These are phyloP conservation scores for Neodontobutis hainanensis DNA, from an alignment of 2,113 vertebrate genomes.

Conservation along the genomic window DNA sequence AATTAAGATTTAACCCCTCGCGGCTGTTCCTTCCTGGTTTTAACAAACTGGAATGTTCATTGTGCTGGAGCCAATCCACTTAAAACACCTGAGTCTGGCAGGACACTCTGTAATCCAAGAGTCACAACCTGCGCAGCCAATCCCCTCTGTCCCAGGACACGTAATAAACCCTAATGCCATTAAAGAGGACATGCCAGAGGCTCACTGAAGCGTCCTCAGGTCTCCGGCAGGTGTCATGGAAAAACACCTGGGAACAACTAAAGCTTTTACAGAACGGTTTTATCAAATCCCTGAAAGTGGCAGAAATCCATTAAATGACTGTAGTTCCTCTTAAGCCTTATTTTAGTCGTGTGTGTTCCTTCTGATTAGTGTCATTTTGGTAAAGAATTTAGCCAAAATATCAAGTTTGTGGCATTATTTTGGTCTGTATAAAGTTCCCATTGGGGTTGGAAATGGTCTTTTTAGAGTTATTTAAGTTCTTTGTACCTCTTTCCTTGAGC, in stretches of 20 bases:
- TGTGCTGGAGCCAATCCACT: conserved; percentile 50
- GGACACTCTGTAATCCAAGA: conserved; percentile 68
- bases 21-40: conserved; percentile 10
- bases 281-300: too few relatives aligned
- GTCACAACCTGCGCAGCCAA: conserved; percentile 57
- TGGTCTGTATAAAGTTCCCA: too few relatives aligned
- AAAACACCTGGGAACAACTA: neutral
- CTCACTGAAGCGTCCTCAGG: conserved; percentile 4
- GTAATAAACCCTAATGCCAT: conserved; percentile 69
- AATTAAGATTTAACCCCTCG: neutral
- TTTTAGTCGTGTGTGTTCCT: too few relatives aligned
- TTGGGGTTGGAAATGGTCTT: too few relatives aligned
- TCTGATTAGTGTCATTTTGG: too few relatives aligned
- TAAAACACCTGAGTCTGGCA: conserved; percentile 48
- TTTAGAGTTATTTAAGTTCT: too few relatives aligned
- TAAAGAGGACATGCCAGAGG: conserved; percentile 36
- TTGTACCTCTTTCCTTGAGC: too few relatives aligned
- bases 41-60: conserved; percentile 16
- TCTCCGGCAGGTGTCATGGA: neutral
- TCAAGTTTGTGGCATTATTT: too few relatives aligned
- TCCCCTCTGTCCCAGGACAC: conserved; percentile 65
- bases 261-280: too few relatives aligned
- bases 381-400: too few relatives aligned
- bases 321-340: too few relatives aligned
- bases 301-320: too few relatives aligned